Percentiles rank a stretch among this genome's conserved stretches.
Evolutionary conservation across 53 echinoderm and acorn worm species (phyloP).

Genomic region (Stichopus horrens): DNA sequence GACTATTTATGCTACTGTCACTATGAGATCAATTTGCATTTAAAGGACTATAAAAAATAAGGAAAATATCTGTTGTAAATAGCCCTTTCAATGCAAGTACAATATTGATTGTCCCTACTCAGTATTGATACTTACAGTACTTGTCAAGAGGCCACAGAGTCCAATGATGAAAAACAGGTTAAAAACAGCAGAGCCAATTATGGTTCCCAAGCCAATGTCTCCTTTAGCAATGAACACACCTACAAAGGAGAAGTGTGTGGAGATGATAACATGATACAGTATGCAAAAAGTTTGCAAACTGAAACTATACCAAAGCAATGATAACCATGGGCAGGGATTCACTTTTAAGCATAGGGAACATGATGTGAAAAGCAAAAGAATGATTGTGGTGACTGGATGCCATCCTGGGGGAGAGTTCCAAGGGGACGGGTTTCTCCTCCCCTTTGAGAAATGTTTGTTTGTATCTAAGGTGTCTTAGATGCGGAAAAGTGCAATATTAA

Average conservation of each 20-base stretch:
- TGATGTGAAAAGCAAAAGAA: background rate
- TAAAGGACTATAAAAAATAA: too few species aligned
- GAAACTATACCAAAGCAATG: background rate
- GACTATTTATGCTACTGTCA: too few species aligned
- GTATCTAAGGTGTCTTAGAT: too few species aligned
- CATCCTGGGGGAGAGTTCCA: background rate
- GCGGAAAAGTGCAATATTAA: too few species aligned
- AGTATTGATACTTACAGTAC: conserved; percentile 33
- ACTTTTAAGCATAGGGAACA: background rate
- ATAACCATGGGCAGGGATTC: background rate
- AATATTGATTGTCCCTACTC: too few species aligned
- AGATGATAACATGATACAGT: too few species aligned
- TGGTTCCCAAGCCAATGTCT: conserved; percentile 51
- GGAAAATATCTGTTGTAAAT: too few species aligned
- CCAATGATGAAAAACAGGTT: conserved; percentile 54
- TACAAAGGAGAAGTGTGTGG: background rate
- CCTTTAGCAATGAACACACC: conserved; percentile 45
- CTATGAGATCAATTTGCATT: too few species aligned
- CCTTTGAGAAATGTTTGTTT: too few species aligned
- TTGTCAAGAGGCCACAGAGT: conserved; percentile 25
- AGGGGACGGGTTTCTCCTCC: too few species aligned
- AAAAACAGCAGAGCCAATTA: conserved; percentile 57
- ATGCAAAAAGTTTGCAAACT: too few species aligned
- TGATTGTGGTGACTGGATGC: background rate
- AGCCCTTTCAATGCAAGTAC: too few species aligned